Conservation (phyloP, 1,140 invertebrate species). For the Carposina sasakii region DNA sequence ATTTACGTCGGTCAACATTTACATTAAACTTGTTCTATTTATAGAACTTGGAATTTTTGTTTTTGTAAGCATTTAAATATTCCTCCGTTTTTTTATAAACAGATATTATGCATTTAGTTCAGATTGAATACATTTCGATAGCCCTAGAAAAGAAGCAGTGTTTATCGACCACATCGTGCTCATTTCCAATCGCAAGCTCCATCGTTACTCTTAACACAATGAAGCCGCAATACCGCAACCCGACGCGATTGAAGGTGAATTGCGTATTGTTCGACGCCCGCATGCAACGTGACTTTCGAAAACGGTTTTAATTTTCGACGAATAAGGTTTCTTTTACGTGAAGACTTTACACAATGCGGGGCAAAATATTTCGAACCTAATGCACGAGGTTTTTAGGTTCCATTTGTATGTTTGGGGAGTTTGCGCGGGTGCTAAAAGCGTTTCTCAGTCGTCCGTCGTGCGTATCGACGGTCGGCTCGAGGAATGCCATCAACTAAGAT, state of each 20-base stretch:
- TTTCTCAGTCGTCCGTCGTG: slow-evolving; percentile 66
- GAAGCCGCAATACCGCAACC: slow-evolving; percentile 68
- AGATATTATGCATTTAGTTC: no score
- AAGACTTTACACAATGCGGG: slow-evolving; percentile 8
- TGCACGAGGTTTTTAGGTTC: slow-evolving; percentile 15
- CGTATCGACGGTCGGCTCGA: slow-evolving; percentile 55
- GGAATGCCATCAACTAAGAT: slow-evolving; percentile 67
- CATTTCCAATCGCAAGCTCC: slow-evolving; percentile 53
- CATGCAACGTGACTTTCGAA: slow-evolving; percentile 56
- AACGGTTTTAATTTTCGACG: slow-evolving; percentile 51
- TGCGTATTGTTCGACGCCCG: slow-evolving; percentile 68
- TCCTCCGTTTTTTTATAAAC: no score
- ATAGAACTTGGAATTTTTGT: no score
- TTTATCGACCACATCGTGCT: slow-evolving; percentile 50
- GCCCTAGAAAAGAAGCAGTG: slow-evolving; percentile 39
- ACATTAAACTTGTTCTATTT: no score
- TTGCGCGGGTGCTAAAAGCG: slow-evolving; percentile 63
- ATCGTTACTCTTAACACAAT: slow-evolving; percentile 69
- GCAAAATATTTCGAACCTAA: slow-evolving; percentile 29
- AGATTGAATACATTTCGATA: no score
- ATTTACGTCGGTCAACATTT: no score
- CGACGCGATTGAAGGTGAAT: slow-evolving; percentile 69
- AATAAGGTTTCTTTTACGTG: slow-evolving; percentile 59
- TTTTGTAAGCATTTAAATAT: no score
- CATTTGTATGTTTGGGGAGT: slow-evolving; percentile 19